These are phyloP conservation scores for Alces alces DNA, from an alignment of 2,113 vertebrate species.

Conservation along the genomic window DNA sequence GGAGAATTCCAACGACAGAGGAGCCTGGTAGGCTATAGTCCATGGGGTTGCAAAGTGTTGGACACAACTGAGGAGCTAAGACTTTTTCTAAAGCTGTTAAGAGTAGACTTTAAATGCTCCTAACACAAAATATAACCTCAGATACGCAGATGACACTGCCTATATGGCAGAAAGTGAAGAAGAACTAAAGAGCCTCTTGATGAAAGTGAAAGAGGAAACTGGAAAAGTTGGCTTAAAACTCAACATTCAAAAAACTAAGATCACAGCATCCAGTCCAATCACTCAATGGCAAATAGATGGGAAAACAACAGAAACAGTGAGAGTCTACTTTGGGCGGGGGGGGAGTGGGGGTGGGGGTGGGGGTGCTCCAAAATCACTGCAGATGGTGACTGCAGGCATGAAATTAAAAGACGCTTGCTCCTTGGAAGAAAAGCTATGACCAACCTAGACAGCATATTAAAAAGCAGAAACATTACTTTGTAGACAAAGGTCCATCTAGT, in stretches of 20 bases:
- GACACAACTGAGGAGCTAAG: not conserved
- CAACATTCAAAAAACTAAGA: not conserved
- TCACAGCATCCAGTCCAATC: not conserved
- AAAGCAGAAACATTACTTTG: not conserved
- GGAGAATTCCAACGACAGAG: not conserved
- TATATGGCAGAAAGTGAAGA: accelerated
- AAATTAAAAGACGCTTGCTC: not conserved
- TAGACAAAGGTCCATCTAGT: not conserved
- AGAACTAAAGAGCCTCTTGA: not conserved
- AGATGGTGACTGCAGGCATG: not conserved
- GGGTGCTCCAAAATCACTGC: not conserved
- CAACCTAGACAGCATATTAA: not conserved
- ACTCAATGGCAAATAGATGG: not conserved
- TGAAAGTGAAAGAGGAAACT: not conserved
- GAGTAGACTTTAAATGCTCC: not conserved
- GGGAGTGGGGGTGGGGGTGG: too few species aligned
- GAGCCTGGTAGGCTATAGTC: not conserved
- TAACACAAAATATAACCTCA: not conserved
- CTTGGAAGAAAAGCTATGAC: not conserved
- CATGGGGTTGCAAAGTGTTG: not conserved
- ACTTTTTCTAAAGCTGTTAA: not conserved
- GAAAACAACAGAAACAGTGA: not conserved
- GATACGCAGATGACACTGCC: not conserved
- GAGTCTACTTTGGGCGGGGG: not conserved
- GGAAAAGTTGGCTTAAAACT: not conserved